Base-by-base conservation (phyloP, 2,797 vertebrate species). In the Eulemur rubriventer region DNA sequence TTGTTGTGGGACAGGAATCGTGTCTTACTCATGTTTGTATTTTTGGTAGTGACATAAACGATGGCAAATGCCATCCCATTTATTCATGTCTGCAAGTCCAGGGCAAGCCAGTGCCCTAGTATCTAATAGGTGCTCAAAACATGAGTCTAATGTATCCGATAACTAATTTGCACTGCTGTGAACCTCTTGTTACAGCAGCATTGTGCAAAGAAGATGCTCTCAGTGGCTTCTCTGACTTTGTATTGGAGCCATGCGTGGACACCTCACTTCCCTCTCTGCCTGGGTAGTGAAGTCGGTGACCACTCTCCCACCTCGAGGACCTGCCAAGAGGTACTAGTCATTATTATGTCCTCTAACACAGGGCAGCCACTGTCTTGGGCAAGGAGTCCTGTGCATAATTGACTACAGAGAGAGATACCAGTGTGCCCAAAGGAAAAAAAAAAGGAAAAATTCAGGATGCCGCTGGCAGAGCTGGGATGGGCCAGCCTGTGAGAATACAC, bases 201-300 rank as follows among this genome's bases (percentile, higher is more conserved):
- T 41, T 41, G 41, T 41, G 41, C 41, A 41, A 6, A 41, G 4
- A 5, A 41, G 41, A 41, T 41, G 41, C 17, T 93, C 20, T 9
- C 9, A 50, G 17, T 22, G 33, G 11, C 22, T 52, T 13, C 67
- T 48, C 38, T 59, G 57, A 48, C 38, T 30, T 69, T 24, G 33
- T 6, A 46, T 24, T 69, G 48, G 3, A 59, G 4, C 13, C 41
- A 0, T 41, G 12, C 1, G 0, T 26, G 26, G n/a, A 7, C 13
- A 1, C 41, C 18, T 33, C 35, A 7, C 50, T 38, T 18, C n/a
- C 41, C 46, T 17, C 48, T 28, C 63, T 26, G 52, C 9, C 43
- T 18, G 7, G 2, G 4, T 6, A 6, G 41, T 50, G 72, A 35
- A 8, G 6, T 65, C 26, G 4, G 30, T 33, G 7, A 28, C 22